Evolutionary conservation across 2,888 invertebrate genomes (phyloP), one percentile per base, ranked within the genome.

Genomic region (Corythucha ciliata): DNA sequence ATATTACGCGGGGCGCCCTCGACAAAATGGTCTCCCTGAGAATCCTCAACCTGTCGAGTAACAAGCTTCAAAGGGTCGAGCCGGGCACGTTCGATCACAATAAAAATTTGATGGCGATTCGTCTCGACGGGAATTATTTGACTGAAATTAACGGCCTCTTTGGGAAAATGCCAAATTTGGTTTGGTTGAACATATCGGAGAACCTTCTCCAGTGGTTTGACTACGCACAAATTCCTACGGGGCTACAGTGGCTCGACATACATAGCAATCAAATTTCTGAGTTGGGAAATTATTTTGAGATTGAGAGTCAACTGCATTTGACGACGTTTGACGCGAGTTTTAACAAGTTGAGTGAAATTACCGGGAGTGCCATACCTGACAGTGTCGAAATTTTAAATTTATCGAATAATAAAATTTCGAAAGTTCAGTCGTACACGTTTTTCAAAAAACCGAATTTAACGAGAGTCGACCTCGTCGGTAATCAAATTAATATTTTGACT

Each of bases 141-240:
- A 78, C 79, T 55, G 83, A 84, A 65, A 85, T 88, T 59, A 79
- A 79, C 59, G 82, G 81, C 55, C 74, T 88, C 60, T 88, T 88
- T 67, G 78, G 80, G 26, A 83, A 84, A 69, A 72, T 88, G 60
- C 83, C 84, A 46, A 83, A 81, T 70, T 75, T 88, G 59, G 80
- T 85, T 58, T 86, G 86, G 84, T 72, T 89, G 53, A 88, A 88
- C 67, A 84, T 88, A 65, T 87, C 86, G 63, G 85, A 84, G 70
- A 89, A 89, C 71, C 78, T 79, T 66, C 74, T 89, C 59, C 80
- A 80, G 70, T 80, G 79, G 77, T 85, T 89, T 68, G 86, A 88
- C 70, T 88, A 87, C 68, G 82, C 84, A 51, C 77, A 86, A 70
- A 82, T 89, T 68, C 88, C 88, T 56, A 83, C 82, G 60, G 80